These are phyloP conservation scores for Uropsilus gracilis DNA, from an alignment of 2,113 vertebrate genomes.

Conservation along the genomic window DNA sequence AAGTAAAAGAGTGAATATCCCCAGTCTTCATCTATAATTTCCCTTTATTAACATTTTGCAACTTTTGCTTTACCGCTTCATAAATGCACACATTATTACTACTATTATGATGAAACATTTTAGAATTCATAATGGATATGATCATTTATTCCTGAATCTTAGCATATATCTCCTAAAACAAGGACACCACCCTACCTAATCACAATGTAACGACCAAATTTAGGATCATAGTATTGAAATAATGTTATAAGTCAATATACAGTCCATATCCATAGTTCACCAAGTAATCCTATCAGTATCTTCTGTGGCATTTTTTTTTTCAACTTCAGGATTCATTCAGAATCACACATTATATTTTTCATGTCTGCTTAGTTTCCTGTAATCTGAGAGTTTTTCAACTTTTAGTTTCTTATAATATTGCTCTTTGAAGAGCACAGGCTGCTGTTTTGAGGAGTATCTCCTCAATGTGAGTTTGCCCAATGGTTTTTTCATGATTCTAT, in stretches of 20 bases:
- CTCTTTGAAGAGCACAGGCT: neutral
- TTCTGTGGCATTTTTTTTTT: conserved; percentile 15
- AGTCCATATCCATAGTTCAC: conserved; percentile 20
- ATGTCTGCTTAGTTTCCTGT: neutral
- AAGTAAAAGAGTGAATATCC: neutral
- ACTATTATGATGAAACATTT: neutral
- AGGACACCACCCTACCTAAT: neutral
- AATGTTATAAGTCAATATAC: neutral
- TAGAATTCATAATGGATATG: neutral
- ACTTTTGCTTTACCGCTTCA: neutral
- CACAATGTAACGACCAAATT: neutral
- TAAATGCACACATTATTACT: neutral
- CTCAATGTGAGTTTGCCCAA: neutral
- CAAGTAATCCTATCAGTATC: neutral
- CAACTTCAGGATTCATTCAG: neutral
- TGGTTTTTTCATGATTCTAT: conserved; percentile 11
- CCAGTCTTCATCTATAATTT: neutral
- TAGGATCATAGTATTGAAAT: neutral
- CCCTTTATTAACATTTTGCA: neutral
- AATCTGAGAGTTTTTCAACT: neutral
- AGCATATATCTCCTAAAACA: neutral
- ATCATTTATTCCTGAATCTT: neutral
- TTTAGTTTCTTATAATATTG: conserved; percentile 17
- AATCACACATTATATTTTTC: neutral
- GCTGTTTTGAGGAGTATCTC: neutral